phyloP scores from a whole-genome alignment of 2,888 invertebrate species.

The Trissoscelio sp. region DNA sequence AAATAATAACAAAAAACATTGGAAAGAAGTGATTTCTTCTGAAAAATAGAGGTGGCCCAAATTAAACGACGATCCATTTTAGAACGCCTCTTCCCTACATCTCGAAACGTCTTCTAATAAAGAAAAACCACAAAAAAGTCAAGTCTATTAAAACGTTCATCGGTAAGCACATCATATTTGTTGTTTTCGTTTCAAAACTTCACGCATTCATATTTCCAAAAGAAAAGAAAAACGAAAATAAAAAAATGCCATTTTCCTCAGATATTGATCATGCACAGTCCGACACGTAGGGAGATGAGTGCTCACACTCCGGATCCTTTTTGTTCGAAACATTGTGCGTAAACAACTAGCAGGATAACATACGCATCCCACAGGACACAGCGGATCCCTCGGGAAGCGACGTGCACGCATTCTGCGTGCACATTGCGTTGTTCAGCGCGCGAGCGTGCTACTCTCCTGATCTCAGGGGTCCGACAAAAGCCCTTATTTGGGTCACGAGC shows the following conservation, averaged over 20 bases:
- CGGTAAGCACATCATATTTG: too few relatives aligned
- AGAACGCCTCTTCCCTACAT: too few relatives aligned
- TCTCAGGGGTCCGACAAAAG: conserved; percentile 82
- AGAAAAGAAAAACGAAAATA: neutral
- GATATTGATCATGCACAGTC: conserved; percentile 38
- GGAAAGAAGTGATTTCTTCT: too few relatives aligned
- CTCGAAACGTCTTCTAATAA: too few relatives aligned
- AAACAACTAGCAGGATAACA: conserved; percentile 82
- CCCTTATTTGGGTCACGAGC: conserved; percentile 83
- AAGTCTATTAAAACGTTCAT: too few relatives aligned
- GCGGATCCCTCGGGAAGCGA: conserved; percentile 72
- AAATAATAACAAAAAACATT: too few relatives aligned
- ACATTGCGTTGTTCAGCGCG: conserved; percentile 71
- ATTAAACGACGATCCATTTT: too few relatives aligned
- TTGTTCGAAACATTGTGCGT: conserved; percentile 80
- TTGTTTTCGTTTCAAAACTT: too few relatives aligned
- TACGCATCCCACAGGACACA: conserved; percentile 74
- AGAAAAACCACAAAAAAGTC: too few relatives aligned
- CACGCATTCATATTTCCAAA: too few relatives aligned
- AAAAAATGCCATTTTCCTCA: conserved; percentile 1
- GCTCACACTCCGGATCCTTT: conserved; percentile 65
- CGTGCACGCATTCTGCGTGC: conserved; percentile 71
- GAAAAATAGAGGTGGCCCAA: too few relatives aligned
- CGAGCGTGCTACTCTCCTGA: conserved; percentile 78
- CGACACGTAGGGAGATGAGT: conserved; percentile 48